Percentiles rank a stretch among this genome's conserved stretches.
These are phyloP conservation scores for Brachionus manjavacas DNA, from an alignment of 1,140 invertebrate species.

Conservation along the genomic window DNA sequence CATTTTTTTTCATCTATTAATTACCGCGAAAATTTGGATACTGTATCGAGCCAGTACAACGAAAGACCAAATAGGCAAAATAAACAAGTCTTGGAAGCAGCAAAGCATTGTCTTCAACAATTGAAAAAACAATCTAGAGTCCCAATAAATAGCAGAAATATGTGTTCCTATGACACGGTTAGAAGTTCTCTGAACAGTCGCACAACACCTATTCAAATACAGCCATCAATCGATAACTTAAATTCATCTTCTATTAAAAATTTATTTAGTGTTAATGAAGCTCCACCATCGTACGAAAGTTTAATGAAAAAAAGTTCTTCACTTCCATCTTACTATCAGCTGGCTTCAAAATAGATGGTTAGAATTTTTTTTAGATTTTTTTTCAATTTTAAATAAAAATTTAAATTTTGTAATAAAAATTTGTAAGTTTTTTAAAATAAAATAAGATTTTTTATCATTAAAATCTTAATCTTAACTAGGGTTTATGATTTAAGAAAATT, in stretches of 20 bases:
- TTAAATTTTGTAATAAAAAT: neutral
- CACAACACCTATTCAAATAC: neutral
- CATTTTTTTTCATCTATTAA: conserved; percentile 16
- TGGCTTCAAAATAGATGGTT: neutral
- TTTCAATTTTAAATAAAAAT: neutral
- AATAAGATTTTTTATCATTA: neutral
- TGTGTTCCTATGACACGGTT: neutral
- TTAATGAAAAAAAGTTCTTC: conserved; percentile 29
- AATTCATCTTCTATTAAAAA: neutral
- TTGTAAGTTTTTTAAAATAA: neutral
- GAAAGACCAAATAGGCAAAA: neutral
- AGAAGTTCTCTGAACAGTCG: neutral
- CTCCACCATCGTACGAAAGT: conserved; percentile 1
- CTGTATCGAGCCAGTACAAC: neutral
- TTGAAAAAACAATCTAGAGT: neutral
- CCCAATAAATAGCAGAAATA: neutral
- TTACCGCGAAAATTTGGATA: neutral
- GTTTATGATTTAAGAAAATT: too few relatives aligned
- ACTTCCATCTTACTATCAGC: conserved; percentile 4
- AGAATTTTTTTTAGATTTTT: neutral
- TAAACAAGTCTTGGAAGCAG: neutral
- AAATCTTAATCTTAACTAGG: neutral
- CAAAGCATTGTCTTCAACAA: conserved; percentile 5
- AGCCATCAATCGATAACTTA: neutral
- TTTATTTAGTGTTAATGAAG: neutral